Evolutionary conservation across 1,140 invertebrate genomes (phyloP), one percentile per base, ranked within the genome.

Genomic region (Leptestheria dahalacensis): DNA sequence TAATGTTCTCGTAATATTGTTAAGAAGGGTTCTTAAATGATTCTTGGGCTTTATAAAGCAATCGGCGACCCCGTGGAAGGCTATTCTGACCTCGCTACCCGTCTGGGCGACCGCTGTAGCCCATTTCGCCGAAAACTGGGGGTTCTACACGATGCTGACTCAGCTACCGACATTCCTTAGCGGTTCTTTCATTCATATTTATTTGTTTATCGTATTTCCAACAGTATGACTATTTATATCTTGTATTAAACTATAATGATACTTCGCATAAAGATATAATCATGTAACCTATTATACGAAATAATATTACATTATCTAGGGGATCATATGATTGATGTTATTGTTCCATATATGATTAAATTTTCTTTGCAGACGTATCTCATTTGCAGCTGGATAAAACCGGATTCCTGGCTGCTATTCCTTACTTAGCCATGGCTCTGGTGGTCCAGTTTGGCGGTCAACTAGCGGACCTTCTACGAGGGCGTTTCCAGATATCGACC

Each of bases 101-200:
- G 88, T 95, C 1, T 94, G 90, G 86, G 90, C 91, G 0, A 91
- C 93, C 53, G 81, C 89, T 20, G 78, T 82, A 20, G 89, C 90
- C 2, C 91, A 95, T 71, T 94, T 94, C 72, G 84, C 87, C 59
- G 91, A 95, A 72, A 95, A 95, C 73, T 96, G 91, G 91, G 91
- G 91, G 15, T 93, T 94, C 72, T 95, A 95, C 68, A 94, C 89
- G 0, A 78, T 93, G 68, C 76, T 94, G 0, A 93, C 90, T 0
- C 85, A 90, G 65, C 72, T 96, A 28, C 92, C 92, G 2, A 90
- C 84, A 41, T 97, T 91, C 71, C 85, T 97, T 79, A 86, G 80
- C 74, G 85, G 86, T 87, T 67, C 65, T 48, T 28, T 6, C 20
- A 51, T 51, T 47, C 20, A n/a, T 52, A 21, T 25, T n/a, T 61